A percentile compares a stretch with the other conserved stretches of the same genome.
Conservation (phyloP, 2,888 invertebrate species). For the Yponomeuta plumbellus region DNA sequence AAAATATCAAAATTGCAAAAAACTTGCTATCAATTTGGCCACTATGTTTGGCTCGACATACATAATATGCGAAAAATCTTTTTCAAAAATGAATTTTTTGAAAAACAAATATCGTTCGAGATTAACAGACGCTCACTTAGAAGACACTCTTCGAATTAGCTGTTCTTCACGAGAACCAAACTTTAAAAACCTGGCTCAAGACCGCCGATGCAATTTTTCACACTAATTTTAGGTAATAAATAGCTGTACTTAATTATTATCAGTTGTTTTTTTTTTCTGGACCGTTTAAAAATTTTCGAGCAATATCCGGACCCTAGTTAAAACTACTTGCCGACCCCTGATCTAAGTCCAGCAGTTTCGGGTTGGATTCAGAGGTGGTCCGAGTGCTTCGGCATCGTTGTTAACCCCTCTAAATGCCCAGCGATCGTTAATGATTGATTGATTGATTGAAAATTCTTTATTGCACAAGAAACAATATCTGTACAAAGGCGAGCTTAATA, state of each 20-base stretch:
- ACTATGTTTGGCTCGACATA: conserved; percentile 16
- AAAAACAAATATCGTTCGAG: conserved; percentile 15
- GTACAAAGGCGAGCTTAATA: too few species aligned
- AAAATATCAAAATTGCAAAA: conserved; percentile 12
- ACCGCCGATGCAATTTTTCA: conserved; percentile 8
- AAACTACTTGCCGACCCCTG: conserved; percentile 15
- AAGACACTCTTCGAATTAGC: conserved; percentile 8
- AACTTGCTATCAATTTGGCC: conserved; percentile 12
- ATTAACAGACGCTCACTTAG: conserved; percentile 12
- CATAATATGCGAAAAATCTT: conserved; percentile 11
- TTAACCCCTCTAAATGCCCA: too few species aligned
- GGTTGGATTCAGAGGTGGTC: too few species aligned
- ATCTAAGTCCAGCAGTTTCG: too few species aligned
- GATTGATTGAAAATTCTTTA: too few species aligned
- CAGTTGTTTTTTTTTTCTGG: conserved; percentile 10
- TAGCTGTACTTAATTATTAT: neutral
- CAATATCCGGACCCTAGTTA: conserved; percentile 11
- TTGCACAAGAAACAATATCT: too few species aligned
- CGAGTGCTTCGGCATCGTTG: too few species aligned
- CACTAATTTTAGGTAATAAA: conserved; percentile 11
- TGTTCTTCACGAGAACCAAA: conserved; percentile 3
- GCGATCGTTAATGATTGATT: too few species aligned
- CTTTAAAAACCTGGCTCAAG: conserved; percentile 11
- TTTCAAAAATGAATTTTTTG: conserved; percentile 16
- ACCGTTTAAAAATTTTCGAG: neutral